A percentile compares a stretch with the other conserved stretches of the same genome.
Evolutionary conservation across 2,888 invertebrate species (phyloP).

Genomic region (Lithophane ornitopus): DNA sequence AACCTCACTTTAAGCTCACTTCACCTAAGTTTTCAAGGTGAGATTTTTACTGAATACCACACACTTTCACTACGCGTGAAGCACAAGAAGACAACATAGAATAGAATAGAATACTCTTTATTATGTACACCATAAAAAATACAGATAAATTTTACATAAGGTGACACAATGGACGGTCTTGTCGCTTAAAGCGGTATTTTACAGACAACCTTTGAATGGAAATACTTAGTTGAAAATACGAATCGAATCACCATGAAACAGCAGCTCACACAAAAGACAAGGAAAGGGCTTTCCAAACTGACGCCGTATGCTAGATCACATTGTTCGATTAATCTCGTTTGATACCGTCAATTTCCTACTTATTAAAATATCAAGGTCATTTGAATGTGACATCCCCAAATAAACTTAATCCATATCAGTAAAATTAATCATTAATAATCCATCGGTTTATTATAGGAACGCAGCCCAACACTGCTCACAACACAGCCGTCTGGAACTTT

Average conservation of each 20-base stretch:
- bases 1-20: too few relatives aligned
- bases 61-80: not conserved
- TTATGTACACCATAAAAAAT: too few relatives aligned
- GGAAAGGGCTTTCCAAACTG: not conserved
- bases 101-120: too few relatives aligned
- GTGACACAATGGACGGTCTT: too few relatives aligned
- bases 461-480: slow-evolving; percentile 94
- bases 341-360: not conserved
- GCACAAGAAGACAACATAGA: not conserved
- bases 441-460: slow-evolving; percentile 86
- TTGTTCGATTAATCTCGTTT: not conserved
- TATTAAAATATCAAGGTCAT: not conserved
- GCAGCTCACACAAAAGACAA: not conserved
- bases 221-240: not conserved
- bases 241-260: not conserved
- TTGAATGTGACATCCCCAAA: not conserved
- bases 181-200: too few relatives aligned
- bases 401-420: not conserved
- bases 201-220: too few relatives aligned
- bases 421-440: not conserved
- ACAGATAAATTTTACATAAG: too few relatives aligned
- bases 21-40: too few relatives aligned
- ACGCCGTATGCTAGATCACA: not conserved
- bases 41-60: too few relatives aligned
- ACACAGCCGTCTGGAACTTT: slow-evolving; percentile 92